phyloP scores from a whole-genome alignment of 1,140 invertebrate species.

The Drosophila kanapiae region DNA sequence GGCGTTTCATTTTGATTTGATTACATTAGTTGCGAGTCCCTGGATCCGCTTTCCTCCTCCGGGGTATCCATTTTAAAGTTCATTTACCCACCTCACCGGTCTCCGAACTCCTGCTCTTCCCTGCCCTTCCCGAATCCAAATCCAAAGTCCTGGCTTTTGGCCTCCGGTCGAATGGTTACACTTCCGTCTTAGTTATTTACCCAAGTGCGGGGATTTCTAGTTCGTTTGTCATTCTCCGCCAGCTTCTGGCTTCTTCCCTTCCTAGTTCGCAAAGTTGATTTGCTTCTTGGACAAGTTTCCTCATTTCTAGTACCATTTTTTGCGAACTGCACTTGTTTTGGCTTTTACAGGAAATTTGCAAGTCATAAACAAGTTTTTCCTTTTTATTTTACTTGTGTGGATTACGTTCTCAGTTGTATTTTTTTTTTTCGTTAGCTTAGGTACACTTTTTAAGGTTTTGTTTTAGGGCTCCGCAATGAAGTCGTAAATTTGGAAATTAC shows the following conservation, averaged over 20 bases:
- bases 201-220: conserved; percentile 79
- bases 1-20: conserved; percentile 76
- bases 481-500: conserved; percentile 54
- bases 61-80: conserved; percentile 73
- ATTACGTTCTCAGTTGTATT: conserved; percentile 34
- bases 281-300: conserved; percentile 52
- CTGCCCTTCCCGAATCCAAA: neutral
- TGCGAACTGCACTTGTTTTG: conserved; percentile 56
- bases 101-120: neutral
- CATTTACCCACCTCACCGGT: conserved; percentile 66
- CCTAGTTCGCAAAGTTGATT: conserved; percentile 37
- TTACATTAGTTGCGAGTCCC: conserved; percentile 67
- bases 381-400: conserved; percentile 70
- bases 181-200: conserved; percentile 78
- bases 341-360: conserved; percentile 77
- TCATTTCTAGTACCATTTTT: conserved; percentile 29
- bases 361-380: conserved; percentile 83
- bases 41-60: conserved; percentile 26
- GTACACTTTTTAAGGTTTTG: conserved; percentile 45
- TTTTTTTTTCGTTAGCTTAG: conserved; percentile 35
- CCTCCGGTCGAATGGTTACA: conserved; percentile 61
- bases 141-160: conserved; percentile 4
- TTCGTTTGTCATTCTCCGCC: conserved; percentile 67
- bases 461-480: conserved; percentile 37
- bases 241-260: conserved; percentile 4